Base-by-base conservation (phyloP, 2,113 vertebrate species). In the Egretta garzetta region DNA sequence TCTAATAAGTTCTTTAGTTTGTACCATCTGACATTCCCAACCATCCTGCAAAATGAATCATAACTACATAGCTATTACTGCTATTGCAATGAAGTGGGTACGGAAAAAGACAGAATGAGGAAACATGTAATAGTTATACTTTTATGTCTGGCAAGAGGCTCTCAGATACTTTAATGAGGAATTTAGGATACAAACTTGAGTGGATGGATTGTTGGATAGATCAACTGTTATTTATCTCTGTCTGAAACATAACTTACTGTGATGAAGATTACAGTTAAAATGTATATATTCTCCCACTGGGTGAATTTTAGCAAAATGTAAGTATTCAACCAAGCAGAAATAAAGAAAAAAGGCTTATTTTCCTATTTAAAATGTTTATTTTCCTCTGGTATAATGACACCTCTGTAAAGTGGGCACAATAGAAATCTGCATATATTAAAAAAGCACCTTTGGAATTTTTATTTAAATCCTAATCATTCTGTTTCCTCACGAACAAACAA, bases 261-360 rank as follows among this genome's bases (percentile, higher is more conserved):
- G 64, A 80, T 88, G 22, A 91, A 97, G 55, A 94, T 86, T 74
- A 41, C 64, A 93, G 73, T 76, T 86, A 83, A 88, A 92, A 91
- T 12, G 27, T 18, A 33, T 8, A 47, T 58, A n/a, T 49, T 93
- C 45, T 91, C 17, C 32, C 60, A 74, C 16, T 86, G 37, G 43
- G 32, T 50, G 55, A 64, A 92, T 85, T 91, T 93, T 95, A 91
- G 30, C n/a, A 91, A 95, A 88, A 64, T 27, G 3, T 27, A 87
- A 76, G 19, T 66, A 81, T 26, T 49, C 60, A 96, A 39, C 7
- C 21, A 89, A 91, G 39, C 33, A 86, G 59, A 81, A 87, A 76
- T 53, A 86, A 84, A 64, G 28, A 86, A 77, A 68, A 26, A 37
- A 9, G 0, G 1, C 5, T 80, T 74, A 52, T 87, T 95, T 93